Evolutionary conservation across 1,140 invertebrate genomes (phyloP), one percentile per base, ranked within the genome.

Genomic region (Brachionus paranguensis): DNA sequence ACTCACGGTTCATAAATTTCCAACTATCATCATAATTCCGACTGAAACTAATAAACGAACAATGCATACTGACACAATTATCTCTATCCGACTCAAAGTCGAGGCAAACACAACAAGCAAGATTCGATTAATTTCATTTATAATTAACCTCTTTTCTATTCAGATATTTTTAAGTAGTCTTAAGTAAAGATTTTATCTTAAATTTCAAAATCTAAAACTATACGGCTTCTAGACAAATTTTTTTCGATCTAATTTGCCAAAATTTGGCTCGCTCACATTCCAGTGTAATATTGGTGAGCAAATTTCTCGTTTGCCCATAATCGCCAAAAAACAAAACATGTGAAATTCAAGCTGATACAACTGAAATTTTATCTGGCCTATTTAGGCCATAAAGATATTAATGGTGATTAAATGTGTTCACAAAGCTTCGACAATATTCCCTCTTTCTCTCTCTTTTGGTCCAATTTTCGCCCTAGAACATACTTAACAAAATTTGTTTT

Each of bases 71-170:
- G 68, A 45, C 68, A 72, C 68, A 72, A 72, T 72, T 72, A 72
- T 72, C 68, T 72, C 17, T 72, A 41, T 3, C 41, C 17, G 33
- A 41, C 41, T 72, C 33, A 43, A n/a, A 72, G 68, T 72, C 37
- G 68, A 72, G 53, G 17, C 53, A 60, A 60, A 60, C 7, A 60
- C 53, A 60, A 72, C 33, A 17, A 72, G 41, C 17, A 68, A 27
- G 27, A 72, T 72, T 72, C 68, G 68, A 72, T 72, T 72, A 72
- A 72, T 72, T 72, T 72, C 29, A 72, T 72, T 72, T 72, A 72
- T 72, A 72, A 72, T 72, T 72, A 72, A 72, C 68, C 68, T 72
- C 68, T 20, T 72, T 72, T 72, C 33, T 68, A 33, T 68, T 68
- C 65, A 72, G 29, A 43, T 72, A 72, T 72, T 72, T 29, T 72